These are phyloP conservation scores for Hassar affinis DNA, from an alignment of 2,113 vertebrate species.

Conservation along the genomic window DNA sequence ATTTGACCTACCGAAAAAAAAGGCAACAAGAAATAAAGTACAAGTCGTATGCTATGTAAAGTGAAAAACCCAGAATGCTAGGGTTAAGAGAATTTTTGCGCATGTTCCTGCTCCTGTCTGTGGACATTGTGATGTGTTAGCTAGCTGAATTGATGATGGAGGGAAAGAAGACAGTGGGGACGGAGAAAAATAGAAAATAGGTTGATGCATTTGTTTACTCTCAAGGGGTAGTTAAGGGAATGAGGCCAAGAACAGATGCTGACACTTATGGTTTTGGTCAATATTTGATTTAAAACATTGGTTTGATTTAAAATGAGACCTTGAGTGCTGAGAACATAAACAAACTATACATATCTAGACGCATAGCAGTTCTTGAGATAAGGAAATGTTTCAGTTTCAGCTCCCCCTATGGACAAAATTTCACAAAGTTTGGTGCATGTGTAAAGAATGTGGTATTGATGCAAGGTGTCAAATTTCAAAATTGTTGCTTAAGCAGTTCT, in stretches of 20 bases:
- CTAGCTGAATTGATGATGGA: conserved; percentile 14
- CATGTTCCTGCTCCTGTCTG: neutral
- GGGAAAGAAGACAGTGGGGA: conserved; percentile 24
- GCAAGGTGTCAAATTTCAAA: too few relatives aligned
- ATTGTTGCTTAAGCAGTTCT: too few relatives aligned
- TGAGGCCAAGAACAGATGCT: neutral
- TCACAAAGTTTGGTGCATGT: too few relatives aligned
- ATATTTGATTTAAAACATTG: neutral
- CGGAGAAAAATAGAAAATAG: conserved; percentile 54
- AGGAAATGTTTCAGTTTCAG: too few relatives aligned
- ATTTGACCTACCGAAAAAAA: too few relatives aligned
- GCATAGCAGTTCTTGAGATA: too few relatives aligned
- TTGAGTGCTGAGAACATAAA: neutral
- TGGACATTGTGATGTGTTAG: conserved; percentile 26
- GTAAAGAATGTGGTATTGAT: too few relatives aligned
- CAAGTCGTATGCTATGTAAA: too few relatives aligned
- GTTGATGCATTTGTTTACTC: conserved; percentile 63
- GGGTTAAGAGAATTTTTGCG: neutral
- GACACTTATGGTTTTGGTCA: neutral
- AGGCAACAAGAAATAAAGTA: too few relatives aligned
- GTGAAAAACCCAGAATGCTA: neutral
- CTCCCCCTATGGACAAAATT: too few relatives aligned
- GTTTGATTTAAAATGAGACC: neutral
- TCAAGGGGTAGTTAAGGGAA: conserved; percentile 37
- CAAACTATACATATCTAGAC: too few relatives aligned